Percentiles rank a stretch among this genome's conserved stretches.
These are phyloP conservation scores for Perccottus glenii DNA, from an alignment of 2,113 vertebrate species.

Conservation along the genomic window DNA sequence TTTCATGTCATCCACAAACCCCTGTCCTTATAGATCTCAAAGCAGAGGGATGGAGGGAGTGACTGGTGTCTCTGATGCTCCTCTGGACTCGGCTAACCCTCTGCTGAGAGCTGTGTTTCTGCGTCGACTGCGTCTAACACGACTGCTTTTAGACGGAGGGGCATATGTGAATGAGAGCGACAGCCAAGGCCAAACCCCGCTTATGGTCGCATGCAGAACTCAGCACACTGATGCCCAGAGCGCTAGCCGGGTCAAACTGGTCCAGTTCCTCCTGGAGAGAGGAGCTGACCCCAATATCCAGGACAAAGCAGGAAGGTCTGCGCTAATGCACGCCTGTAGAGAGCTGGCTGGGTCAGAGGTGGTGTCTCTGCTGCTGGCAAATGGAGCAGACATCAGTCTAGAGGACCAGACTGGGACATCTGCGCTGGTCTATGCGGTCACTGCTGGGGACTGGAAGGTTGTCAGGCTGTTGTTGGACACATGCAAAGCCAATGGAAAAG, in stretches of 20 bases:
- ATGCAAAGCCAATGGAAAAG: constrained; percentile 89
- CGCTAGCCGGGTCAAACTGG: constrained; percentile 85
- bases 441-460: constrained; percentile 83
- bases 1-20: constrained; percentile 30
- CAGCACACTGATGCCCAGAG: constrained; percentile 85
- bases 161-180: constrained; percentile 95
- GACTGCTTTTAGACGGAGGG: constrained; percentile 89
- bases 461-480: constrained; percentile 85
- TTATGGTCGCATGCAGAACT: constrained; percentile 91
- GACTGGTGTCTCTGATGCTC: constrained; percentile 11
- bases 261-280: constrained; percentile 90
- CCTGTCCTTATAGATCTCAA: not conserved
- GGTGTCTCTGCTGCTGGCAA: constrained; percentile 84
- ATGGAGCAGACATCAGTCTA: constrained; percentile 85
- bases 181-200: constrained; percentile 86
- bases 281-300: constrained; percentile 95
- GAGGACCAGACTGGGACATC: constrained; percentile 87
- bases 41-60: constrained; percentile 54
- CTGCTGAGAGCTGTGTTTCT: constrained; percentile 90
- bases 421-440: constrained; percentile 86
- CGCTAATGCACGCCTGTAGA: constrained; percentile 90
- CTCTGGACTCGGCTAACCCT: constrained; percentile 80
- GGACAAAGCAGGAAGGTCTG: constrained; percentile 90
- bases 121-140: constrained; percentile 87
- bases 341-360: constrained; percentile 84